Evolutionary conservation across 1,140 invertebrate species (phyloP).

Genomic region (Pseudomyrmex flavicornis): DNA sequence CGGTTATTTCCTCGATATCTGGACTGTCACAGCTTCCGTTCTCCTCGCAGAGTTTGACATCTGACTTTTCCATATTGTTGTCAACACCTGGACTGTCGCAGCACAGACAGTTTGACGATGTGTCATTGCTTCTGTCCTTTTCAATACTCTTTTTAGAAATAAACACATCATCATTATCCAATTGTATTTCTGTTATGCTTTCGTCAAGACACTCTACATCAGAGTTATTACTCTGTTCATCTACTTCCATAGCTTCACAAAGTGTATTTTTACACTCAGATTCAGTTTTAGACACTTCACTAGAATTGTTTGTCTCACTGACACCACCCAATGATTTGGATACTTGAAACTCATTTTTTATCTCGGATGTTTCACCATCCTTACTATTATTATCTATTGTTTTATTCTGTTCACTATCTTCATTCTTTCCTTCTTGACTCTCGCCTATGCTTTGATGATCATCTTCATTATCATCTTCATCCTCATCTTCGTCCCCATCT

Average conservation of each 20-base stretch:
- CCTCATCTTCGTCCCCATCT: conserved; percentile 71
- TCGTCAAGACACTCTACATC: conserved; percentile 83
- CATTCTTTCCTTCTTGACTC: conserved; percentile 61
- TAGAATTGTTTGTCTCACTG: conserved; percentile 77
- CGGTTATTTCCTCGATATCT: conserved; percentile 83
- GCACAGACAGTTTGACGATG: conserved; percentile 60
- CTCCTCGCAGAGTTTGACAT: conserved; percentile 82
- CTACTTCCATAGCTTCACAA: conserved; percentile 80
- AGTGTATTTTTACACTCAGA: conserved; percentile 72
- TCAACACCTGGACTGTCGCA: conserved; percentile 70
- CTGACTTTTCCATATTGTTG: conserved; percentile 76
- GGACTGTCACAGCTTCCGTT: conserved; percentile 82
- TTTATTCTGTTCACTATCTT: conserved; percentile 67
- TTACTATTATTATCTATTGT: conserved; percentile 47
- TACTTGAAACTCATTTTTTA: conserved; percentile 64
- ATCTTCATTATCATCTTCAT: conserved; percentile 79
- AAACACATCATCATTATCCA: conserved; percentile 78
- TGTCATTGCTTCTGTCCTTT: conserved; percentile 58
- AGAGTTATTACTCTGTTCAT: conserved; percentile 80
- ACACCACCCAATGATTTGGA: conserved; percentile 65
- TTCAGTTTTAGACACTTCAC: conserved; percentile 78
- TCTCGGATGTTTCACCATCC: conserved; percentile 52
- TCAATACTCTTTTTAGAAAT: conserved; percentile 71
- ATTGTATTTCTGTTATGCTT: conserved; percentile 73
- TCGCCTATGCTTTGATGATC: conserved; percentile 70